These are phyloP conservation scores for Myocastor coypus DNA, from an alignment of 2,113 vertebrate species.

Conservation along the genomic window DNA sequence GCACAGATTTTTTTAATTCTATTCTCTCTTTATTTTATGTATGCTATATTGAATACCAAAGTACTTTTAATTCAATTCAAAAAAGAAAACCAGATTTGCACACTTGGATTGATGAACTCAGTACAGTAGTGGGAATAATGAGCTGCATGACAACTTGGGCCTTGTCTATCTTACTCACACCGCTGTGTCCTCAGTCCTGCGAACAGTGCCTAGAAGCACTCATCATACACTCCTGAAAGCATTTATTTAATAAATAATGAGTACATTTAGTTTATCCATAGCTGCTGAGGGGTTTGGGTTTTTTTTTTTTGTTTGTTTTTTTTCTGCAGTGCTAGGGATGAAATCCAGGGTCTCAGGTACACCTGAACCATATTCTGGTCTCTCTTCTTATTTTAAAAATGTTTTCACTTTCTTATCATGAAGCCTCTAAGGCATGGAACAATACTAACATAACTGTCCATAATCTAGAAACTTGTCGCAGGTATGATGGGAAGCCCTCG, in stretches of 20 bases:
- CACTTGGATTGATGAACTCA: neutral
- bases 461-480: neutral
- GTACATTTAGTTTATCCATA: neutral
- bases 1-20: neutral
- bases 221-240: neutral
- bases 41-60: slow-evolving; percentile 23
- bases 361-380: neutral
- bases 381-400: slow-evolving; percentile 39
- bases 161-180: neutral
- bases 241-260: slow-evolving; percentile 42
- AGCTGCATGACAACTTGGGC: neutral
- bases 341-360: neutral
- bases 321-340: neutral
- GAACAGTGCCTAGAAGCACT: neutral
- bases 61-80: slow-evolving; percentile 3
- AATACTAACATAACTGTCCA: neutral
- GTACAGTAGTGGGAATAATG: slow-evolving; percentile 1
- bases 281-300: neutral
- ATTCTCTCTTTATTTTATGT: neutral
- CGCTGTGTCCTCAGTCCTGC: neutral
- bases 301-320: neutral
- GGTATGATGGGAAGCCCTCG: neutral
- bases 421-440: neutral
- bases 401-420: slow-evolving; percentile 7
- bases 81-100: slow-evolving; percentile 42